Percentiles rank a stretch among this genome's conserved stretches.
phyloP scores from a whole-genome alignment of 1,140 invertebrate genomes.

The Propsilocerus akamusi region DNA sequence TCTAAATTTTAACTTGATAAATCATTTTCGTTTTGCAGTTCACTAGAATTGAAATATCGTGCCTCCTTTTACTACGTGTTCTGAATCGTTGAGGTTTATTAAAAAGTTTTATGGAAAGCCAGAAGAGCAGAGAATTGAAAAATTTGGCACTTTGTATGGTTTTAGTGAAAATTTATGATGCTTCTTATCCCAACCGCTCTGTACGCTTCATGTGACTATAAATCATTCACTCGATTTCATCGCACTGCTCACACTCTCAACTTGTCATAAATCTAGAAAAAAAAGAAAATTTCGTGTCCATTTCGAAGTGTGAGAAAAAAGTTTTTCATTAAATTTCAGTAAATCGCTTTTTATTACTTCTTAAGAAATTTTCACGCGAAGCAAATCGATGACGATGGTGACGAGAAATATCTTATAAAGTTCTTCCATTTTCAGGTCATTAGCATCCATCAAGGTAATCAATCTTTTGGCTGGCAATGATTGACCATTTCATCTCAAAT shows the following conservation, averaged over 20 bases:
- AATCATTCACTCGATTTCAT: not conserved
- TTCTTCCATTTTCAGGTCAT: too few relatives aligned
- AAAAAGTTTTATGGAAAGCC: not conserved
- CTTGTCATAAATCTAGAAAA: not conserved
- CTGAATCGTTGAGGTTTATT: not conserved
- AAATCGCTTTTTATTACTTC: too few relatives aligned
- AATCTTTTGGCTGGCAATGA: too few relatives aligned
- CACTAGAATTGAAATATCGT: too few relatives aligned
- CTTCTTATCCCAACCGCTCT: not conserved
- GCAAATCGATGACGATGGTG: too few relatives aligned
- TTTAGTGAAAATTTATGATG: not conserved
- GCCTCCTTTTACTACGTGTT: not conserved
- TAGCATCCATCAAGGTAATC: too few relatives aligned
- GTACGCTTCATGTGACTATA: not conserved
- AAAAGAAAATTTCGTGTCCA: not conserved
- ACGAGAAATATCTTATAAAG: too few relatives aligned
- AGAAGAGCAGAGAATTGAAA: slow-evolving; percentile 2
- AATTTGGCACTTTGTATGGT: slow-evolving; percentile 3
- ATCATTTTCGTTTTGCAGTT: too few relatives aligned
- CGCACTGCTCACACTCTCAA: too few relatives aligned
- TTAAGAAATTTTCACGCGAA: too few relatives aligned
- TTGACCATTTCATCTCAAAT: too few relatives aligned
- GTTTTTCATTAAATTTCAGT: not conserved
- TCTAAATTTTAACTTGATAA: too few relatives aligned
- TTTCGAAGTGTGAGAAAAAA: not conserved